phyloP scores from a whole-genome alignment of 2,888 invertebrate genomes.

The Cheilosia vulpina region DNA sequence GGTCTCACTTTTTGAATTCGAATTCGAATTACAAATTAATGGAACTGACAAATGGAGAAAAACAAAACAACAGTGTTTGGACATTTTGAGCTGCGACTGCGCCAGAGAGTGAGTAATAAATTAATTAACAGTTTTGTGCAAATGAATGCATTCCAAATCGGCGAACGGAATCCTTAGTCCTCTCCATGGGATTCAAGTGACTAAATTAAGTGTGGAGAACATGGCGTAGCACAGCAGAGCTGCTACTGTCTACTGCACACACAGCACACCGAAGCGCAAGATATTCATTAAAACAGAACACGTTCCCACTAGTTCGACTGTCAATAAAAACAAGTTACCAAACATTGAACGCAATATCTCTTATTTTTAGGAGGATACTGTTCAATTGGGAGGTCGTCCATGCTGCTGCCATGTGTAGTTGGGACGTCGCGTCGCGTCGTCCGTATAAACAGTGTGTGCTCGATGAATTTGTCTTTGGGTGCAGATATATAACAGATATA shows the following conservation, averaged over 20 bases:
- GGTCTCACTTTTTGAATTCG: constrained; percentile 46
- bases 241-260: constrained; percentile 19
- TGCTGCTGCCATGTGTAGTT: background rate
- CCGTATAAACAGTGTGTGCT: no score
- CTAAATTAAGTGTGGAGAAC: constrained; percentile 63
- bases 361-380: constrained; percentile 42
- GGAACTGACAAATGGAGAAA: constrained; percentile 61
- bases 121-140: constrained; percentile 69
- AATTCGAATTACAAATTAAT: constrained; percentile 71
- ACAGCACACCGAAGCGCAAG: constrained; percentile 50
- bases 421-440: no score
- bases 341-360: constrained; percentile 63
- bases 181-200: constrained; percentile 34
- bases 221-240: constrained; percentile 35
- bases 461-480: no score
- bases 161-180: constrained; percentile 12
- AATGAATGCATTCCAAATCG: constrained; percentile 58
- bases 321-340: constrained; percentile 76
- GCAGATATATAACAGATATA: no score
- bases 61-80: constrained; percentile 15
- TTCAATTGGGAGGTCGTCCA: constrained; percentile 49
- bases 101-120: constrained; percentile 55
- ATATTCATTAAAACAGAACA: constrained; percentile 79
- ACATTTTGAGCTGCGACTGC: constrained; percentile 32
- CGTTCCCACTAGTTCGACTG: constrained; percentile 78